phyloP scores from a whole-genome alignment of 2,888 invertebrate genomes.

The Dryococelus australis region DNA sequence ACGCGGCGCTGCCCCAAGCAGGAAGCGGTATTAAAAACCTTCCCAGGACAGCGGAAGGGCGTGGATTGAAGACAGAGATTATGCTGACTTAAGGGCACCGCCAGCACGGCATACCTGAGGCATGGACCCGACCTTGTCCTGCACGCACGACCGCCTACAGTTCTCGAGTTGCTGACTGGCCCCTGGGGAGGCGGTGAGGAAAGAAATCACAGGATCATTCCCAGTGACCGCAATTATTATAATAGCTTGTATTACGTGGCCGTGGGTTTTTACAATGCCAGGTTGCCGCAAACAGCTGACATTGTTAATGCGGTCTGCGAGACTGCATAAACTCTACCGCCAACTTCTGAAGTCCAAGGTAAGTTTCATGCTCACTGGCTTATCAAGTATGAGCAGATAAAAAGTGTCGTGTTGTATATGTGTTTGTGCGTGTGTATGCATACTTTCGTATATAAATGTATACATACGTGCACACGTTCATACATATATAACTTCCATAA shows the following conservation, averaged over 20 bases:
- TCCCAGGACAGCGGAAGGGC: constrained; percentile 17
- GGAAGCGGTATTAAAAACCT: constrained; percentile 34
- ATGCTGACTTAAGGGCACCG: neutral
- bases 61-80: constrained; percentile 30
- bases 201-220: neutral
- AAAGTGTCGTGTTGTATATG: no score
- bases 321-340: no score
- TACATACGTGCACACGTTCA: no score
- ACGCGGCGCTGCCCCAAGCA: constrained; percentile 24
- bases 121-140: neutral
- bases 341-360: neutral
- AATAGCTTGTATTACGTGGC: neutral
- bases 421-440: no score
- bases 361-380: neutral
- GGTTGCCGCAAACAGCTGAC: neutral
- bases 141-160: neutral
- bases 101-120: constrained; percentile 9
- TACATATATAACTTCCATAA: no score
- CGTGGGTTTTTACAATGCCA: neutral
- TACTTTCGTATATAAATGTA: no score
- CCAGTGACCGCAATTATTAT: neutral
- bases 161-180: neutral
- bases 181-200: neutral
- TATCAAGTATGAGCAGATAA: no score
- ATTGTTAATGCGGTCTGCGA: neutral